Percentiles rank a stretch among this genome's conserved stretches.
These are phyloP conservation scores for Corella eumyota DNA, from an alignment of 23 tunicate genomes.

Conservation along the genomic window DNA sequence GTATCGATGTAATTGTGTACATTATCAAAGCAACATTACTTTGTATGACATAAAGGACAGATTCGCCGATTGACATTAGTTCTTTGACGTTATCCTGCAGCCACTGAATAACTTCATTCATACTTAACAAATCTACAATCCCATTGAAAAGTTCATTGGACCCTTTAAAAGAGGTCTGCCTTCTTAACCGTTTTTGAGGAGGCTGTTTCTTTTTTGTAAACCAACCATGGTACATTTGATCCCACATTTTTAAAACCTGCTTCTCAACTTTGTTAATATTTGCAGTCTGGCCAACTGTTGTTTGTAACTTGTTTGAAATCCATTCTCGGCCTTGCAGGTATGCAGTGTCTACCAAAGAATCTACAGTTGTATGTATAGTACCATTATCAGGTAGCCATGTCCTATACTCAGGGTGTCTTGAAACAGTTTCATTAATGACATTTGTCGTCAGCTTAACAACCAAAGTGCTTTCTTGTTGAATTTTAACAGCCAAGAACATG, in stretches of 20 bases:
- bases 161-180: conserved; percentile 1
- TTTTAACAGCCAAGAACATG: conserved; percentile 42
- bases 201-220: conserved; percentile 13
- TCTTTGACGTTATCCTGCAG: conserved; percentile 68
- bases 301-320: conserved; percentile 52
- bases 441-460: conserved; percentile 54
- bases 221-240: conserved; percentile 33
- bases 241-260: conserved; percentile 77
- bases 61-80: conserved; percentile 41
- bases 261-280: conserved; percentile 55
- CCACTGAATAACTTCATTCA: conserved; percentile 49
- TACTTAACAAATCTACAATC: conserved; percentile 31
- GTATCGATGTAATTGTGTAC: conserved; percentile 29
- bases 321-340: conserved; percentile 83
- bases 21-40: conserved; percentile 51
- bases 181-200: neutral
- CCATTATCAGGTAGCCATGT: conserved; percentile 72
- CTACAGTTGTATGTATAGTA: conserved; percentile 53
- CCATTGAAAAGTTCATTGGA: conserved; percentile 27
- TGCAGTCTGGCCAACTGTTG: neutral
- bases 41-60: conserved; percentile 34
- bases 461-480: conserved; percentile 74
- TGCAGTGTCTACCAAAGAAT: conserved; percentile 60
- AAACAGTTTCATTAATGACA: conserved; percentile 71
- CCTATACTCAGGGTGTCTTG: conserved; percentile 66